Evolutionary conservation across 2,797 vertebrate species (phyloP).

Genomic region (Aeoliscus strigatus): DNA sequence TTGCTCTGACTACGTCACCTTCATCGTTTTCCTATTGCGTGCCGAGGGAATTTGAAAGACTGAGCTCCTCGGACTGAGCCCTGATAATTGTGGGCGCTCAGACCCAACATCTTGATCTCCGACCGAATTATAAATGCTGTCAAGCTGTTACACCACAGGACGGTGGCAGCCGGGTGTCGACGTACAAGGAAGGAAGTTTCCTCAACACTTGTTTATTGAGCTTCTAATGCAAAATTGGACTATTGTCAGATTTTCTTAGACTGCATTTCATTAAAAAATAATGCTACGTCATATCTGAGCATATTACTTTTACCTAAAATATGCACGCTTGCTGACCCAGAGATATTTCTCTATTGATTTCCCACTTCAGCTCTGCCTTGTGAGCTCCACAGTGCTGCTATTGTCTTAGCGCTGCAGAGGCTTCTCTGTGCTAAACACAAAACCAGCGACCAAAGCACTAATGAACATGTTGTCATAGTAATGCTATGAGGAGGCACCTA

Average conservation of each 20-base stretch:
- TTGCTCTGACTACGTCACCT: too few species aligned
- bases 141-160: constrained; percentile 19
- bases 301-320: constrained; percentile 23
- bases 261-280: too few species aligned
- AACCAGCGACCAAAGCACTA: constrained; percentile 56
- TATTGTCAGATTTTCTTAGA: too few species aligned
- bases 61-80: too few species aligned
- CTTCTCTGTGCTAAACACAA: constrained; percentile 58
- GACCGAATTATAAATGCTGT: neutral
- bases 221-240: neutral
- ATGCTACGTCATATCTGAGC: constrained; percentile 14
- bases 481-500: constrained; percentile 67
- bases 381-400: constrained; percentile 57
- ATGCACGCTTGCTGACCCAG: constrained; percentile 50
- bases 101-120: too few species aligned
- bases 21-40: too few species aligned
- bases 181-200: constrained; percentile 15
- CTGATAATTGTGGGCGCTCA: too few species aligned
- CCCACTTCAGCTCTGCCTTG: constrained; percentile 37
- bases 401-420: constrained; percentile 66
- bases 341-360: constrained; percentile 50
- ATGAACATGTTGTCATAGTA: constrained; percentile 81
- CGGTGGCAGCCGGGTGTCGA: constrained; percentile 16
- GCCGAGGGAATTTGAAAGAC: too few species aligned
- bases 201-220: constrained; percentile 7